A percentile compares a stretch with the other conserved stretches of the same genome.
These are phyloP conservation scores for Amphipoea lucens DNA, from an alignment of 2,888 invertebrate genomes.

Conservation along the genomic window DNA sequence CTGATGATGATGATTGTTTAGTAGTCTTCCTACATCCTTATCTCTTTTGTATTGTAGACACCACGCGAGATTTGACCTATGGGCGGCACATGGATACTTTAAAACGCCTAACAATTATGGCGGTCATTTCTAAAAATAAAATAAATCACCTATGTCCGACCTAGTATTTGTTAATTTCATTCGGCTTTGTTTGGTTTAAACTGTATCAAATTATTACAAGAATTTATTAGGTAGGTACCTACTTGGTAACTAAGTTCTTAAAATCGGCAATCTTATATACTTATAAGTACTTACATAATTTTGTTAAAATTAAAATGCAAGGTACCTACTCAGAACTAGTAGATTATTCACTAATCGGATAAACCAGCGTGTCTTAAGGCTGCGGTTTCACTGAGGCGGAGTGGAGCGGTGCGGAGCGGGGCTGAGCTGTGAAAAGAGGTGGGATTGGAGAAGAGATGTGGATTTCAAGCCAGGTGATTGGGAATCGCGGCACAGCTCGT, in stretches of 20 bases:
- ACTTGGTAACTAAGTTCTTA: not conserved
- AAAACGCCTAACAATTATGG: not conserved
- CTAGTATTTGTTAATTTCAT: not conserved
- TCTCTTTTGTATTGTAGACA: slow-evolving; percentile 20
- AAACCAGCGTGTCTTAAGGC: too few relatives aligned
- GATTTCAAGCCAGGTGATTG: too few relatives aligned
- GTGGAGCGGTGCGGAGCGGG: too few relatives aligned
- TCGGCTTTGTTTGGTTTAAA: not conserved
- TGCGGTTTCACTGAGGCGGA: too few relatives aligned
- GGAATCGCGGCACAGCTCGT: too few relatives aligned
- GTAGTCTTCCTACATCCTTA: slow-evolving; percentile 47
- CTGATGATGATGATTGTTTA: slow-evolving; percentile 30
- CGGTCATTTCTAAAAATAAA: not conserved
- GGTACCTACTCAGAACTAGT: not conserved
- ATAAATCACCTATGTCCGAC: not conserved
- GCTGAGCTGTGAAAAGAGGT: too few relatives aligned
- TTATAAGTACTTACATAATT: too few relatives aligned
- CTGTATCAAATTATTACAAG: not conserved
- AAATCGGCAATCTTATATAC: not conserved
- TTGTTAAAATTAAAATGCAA: not conserved
- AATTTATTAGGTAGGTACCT: not conserved
- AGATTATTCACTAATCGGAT: too few relatives aligned
- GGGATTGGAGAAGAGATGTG: too few relatives aligned
- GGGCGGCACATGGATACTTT: not conserved
- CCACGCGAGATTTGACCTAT: slow-evolving; percentile 17